Conservation (phyloP, 2,797 vertebrate species). For the Sorex maritimensis region DNA sequence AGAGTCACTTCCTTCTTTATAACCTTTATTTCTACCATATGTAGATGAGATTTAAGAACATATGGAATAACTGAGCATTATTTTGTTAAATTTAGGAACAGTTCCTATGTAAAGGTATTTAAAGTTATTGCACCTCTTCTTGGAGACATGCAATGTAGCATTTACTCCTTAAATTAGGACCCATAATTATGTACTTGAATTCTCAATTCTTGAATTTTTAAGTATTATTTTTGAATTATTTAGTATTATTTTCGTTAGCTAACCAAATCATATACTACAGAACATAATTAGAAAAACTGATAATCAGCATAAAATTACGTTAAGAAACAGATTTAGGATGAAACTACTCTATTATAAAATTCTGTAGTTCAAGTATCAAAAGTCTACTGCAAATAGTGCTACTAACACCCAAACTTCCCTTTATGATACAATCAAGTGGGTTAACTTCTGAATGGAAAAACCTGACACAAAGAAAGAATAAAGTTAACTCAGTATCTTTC, state of each 20-base stretch:
- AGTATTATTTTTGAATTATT: conserved; percentile 2
- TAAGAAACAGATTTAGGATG: conserved; percentile 38
- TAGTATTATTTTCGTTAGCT: conserved; percentile 48
- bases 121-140: not conserved
- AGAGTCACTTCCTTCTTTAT: not conserved
- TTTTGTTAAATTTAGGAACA: not conserved
- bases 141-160: not conserved
- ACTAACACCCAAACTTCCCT: not conserved
- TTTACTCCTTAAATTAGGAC: not conserved
- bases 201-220: not conserved
- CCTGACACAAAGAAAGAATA: not conserved
- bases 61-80: not conserved
- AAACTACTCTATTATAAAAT: conserved; percentile 17
- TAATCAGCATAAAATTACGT: conserved; percentile 31
- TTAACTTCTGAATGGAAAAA: conserved; percentile 33
- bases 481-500: conserved; percentile 1
- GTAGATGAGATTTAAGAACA: not conserved
- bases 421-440: not conserved
- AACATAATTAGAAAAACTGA: conserved; percentile 29
- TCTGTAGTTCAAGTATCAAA: not conserved
- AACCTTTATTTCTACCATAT: not conserved
- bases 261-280: not conserved
- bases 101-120: not conserved
- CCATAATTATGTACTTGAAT: not conserved
- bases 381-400: conserved; percentile 5